Percentiles rank a stretch among this genome's conserved stretches.
These are phyloP conservation scores for Myodes glareolus DNA, from an alignment of 2,113 vertebrate genomes.

Conservation along the genomic window DNA sequence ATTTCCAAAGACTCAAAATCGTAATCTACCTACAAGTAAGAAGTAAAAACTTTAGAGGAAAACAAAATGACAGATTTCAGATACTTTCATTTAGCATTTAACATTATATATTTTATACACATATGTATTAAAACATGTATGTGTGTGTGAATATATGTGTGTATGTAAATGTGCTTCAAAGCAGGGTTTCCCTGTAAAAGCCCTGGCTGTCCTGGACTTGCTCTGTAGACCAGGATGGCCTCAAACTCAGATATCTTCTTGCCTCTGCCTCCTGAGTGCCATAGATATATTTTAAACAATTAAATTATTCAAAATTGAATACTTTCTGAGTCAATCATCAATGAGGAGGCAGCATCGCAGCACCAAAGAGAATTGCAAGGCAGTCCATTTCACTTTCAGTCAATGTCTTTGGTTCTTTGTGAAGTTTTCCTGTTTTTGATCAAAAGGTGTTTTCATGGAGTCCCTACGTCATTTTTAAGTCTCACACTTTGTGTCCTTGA, in stretches of 20 bases:
- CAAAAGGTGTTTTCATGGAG: not conserved
- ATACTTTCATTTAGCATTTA: not conserved
- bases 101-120: not conserved
- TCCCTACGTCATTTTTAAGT: not conserved
- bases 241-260: too few species aligned
- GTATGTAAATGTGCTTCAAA: not conserved
- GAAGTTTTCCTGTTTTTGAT: not conserved
- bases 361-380: conserved; percentile 15
- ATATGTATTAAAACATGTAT: not conserved
- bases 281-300: not conserved
- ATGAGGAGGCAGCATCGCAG: not conserved
- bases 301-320: not conserved
- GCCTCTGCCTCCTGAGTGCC: not conserved
- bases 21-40: not conserved
- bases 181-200: not conserved
- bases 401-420: not conserved
- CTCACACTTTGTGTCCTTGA: not conserved
- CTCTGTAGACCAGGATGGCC: not conserved
- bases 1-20: not conserved
- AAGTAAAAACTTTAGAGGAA: not conserved
- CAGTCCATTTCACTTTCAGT: conserved; percentile 15
- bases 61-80: not conserved
- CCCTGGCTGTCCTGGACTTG: not conserved
- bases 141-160: not conserved
- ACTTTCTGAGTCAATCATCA: not conserved